A percentile compares a stretch with the other conserved stretches of the same genome.
phyloP scores from a whole-genome alignment of 1,140 invertebrate genomes.

The Phymastichus coffea region DNA sequence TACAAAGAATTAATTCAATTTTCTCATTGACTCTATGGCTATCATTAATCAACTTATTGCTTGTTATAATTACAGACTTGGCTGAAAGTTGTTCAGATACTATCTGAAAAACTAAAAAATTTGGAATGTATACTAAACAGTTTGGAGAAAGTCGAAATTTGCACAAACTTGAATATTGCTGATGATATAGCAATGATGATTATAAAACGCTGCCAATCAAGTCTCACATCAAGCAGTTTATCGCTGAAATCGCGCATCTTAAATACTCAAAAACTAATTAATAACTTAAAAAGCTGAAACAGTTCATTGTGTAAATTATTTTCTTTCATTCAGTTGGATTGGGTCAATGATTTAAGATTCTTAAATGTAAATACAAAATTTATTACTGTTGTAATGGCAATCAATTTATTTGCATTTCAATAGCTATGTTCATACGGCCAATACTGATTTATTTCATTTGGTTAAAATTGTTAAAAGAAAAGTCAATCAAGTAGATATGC shows the following conservation, averaged over 20 bases:
- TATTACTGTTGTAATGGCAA: slow-evolving; percentile 32
- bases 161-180: slow-evolving; percentile 37
- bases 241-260: slow-evolving; percentile 43
- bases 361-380: slow-evolving; percentile 37
- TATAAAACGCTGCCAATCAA: slow-evolving; percentile 39
- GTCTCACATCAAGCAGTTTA: slow-evolving; percentile 47
- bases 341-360: slow-evolving; percentile 32
- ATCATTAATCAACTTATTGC: slow-evolving; percentile 7
- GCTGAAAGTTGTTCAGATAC: slow-evolving; percentile 40
- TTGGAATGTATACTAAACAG: slow-evolving; percentile 43
- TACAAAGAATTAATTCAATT: no score
- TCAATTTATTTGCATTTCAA: slow-evolving; percentile 15
- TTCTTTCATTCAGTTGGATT: slow-evolving; percentile 40
- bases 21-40: not conserved
- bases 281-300: slow-evolving; percentile 52
- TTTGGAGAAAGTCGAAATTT: slow-evolving; percentile 44
- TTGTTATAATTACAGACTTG: slow-evolving; percentile 41
- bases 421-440: slow-evolving; percentile 13
- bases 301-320: slow-evolving; percentile 41
- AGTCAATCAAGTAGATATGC: no score
- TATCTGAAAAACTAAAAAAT: slow-evolving; percentile 41
- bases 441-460: no score
- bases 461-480: no score
- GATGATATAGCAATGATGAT: slow-evolving; percentile 37
- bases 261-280: slow-evolving; percentile 49